Conservation (phyloP, 2,888 invertebrate species). For the Coelogynopora nodosa region DNA sequence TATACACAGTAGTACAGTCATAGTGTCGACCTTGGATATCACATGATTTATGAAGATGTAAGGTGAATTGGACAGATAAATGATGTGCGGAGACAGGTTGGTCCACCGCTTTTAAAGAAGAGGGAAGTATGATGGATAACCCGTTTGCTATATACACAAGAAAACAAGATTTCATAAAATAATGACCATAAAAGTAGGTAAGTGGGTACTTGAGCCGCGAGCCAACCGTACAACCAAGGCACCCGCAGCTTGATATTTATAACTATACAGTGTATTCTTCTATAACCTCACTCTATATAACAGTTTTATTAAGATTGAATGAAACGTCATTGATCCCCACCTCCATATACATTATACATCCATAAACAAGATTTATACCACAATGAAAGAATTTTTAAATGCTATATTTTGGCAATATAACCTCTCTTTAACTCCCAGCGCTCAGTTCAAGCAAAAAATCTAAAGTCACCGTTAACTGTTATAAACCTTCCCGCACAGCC, state of each 20-base stretch:
- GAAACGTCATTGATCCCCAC: background rate
- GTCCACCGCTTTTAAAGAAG: background rate
- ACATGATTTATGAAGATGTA: constrained; percentile 18
- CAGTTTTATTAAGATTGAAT: background rate
- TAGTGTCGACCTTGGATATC: background rate
- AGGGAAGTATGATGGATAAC: too few relatives aligned
- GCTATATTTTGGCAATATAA: background rate
- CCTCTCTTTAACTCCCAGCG: background rate
- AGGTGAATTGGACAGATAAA: background rate
- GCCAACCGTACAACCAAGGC: background rate
- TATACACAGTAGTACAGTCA: background rate
- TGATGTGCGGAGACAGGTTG: background rate
- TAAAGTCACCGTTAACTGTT: background rate
- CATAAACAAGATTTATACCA: background rate
- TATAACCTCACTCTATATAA: background rate
- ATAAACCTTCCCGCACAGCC: background rate
- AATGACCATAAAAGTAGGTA: background rate
- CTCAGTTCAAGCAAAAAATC: background rate
- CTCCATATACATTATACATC: background rate
- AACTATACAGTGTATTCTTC: background rate
- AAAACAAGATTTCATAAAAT: too few relatives aligned
- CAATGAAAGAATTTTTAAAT: background rate
- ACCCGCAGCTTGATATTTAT: background rate
- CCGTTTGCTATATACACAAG: too few relatives aligned
- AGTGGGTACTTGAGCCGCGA: too few relatives aligned